A percentile compares a stretch with the other conserved stretches of the same genome.
These are phyloP conservation scores for Tenthredo livida DNA, from an alignment of 2,888 invertebrate genomes.

Conservation along the genomic window DNA sequence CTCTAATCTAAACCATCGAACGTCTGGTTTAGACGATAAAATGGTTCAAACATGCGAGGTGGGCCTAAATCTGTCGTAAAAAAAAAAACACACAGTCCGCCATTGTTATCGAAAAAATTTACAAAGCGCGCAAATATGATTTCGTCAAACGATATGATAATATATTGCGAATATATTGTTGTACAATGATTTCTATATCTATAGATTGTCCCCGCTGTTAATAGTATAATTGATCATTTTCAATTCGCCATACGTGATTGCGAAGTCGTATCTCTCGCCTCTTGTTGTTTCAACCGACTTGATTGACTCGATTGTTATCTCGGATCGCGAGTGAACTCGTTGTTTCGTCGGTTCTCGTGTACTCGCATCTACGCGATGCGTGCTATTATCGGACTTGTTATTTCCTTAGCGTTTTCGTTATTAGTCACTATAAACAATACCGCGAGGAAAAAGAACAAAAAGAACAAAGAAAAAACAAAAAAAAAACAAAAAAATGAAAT, in stretches of 20 bases:
- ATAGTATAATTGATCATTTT: neutral
- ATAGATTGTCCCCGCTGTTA: neutral
- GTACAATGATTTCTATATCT: neutral
- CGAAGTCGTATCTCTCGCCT: neutral
- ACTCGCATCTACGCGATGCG: neutral
- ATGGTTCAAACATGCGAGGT: neutral
- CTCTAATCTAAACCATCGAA: neutral
- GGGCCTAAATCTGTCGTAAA: neutral
- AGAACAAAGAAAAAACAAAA: neutral
- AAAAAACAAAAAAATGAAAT: neutral
- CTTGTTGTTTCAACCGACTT: neutral
- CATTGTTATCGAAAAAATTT: neutral
- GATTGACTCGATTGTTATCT: slow-evolving; percentile 28
- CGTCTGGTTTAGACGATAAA: neutral
- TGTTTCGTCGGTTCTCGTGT: slow-evolving; percentile 17
- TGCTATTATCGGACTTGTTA: slow-evolving; percentile 21
- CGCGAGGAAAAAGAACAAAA: neutral
- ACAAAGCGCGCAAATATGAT: neutral
- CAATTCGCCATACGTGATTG: neutral
- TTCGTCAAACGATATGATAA: neutral
- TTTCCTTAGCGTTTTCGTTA: neutral
- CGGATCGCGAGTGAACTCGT: neutral
- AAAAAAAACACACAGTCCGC: neutral
- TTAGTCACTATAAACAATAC: neutral
- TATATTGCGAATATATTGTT: neutral